Conservation (phyloP, 2,113 vertebrate species). For the Pica pica region DNA sequence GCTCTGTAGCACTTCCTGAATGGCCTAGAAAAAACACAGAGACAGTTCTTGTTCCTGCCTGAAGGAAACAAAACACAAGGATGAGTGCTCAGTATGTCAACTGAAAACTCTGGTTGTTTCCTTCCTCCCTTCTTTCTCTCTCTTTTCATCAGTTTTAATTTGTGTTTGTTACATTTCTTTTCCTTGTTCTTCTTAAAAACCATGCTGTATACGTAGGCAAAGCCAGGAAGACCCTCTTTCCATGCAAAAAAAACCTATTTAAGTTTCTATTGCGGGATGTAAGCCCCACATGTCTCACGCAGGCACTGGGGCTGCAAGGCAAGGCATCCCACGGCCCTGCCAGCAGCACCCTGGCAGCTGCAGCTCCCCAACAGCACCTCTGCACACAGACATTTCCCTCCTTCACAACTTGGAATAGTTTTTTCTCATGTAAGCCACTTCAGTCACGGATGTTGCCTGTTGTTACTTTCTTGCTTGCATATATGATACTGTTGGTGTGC, state of each 20-base stretch:
- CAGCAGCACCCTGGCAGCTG: background rate
- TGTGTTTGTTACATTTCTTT: background rate
- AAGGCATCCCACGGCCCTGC: background rate
- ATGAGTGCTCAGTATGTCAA: background rate
- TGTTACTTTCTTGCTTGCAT: background rate
- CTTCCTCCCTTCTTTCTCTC: background rate
- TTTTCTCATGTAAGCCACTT: background rate
- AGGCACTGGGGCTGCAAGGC: background rate
- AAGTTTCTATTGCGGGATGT: background rate
- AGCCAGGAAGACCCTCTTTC: background rate
- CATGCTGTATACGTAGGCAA: background rate
- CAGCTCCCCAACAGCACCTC: background rate
- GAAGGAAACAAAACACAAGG: conserved; percentile 54
- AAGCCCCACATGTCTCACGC: background rate
- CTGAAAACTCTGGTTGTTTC: background rate
- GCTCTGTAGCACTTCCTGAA: conserved; percentile 76
- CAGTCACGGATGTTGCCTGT: background rate
- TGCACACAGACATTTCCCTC: background rate
- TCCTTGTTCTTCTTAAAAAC: background rate
- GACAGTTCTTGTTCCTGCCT: conserved; percentile 50
- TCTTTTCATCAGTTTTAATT: background rate
- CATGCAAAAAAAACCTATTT: background rate
- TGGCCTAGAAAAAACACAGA: conserved; percentile 60
- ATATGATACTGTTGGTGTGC: background rate
- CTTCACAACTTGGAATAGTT: background rate